Percentiles rank a stretch among this genome's conserved stretches.
Evolutionary conservation across 2,797 vertebrate species (phyloP).

Genomic region (Ctenochaetus hawaiiensis): DNA sequence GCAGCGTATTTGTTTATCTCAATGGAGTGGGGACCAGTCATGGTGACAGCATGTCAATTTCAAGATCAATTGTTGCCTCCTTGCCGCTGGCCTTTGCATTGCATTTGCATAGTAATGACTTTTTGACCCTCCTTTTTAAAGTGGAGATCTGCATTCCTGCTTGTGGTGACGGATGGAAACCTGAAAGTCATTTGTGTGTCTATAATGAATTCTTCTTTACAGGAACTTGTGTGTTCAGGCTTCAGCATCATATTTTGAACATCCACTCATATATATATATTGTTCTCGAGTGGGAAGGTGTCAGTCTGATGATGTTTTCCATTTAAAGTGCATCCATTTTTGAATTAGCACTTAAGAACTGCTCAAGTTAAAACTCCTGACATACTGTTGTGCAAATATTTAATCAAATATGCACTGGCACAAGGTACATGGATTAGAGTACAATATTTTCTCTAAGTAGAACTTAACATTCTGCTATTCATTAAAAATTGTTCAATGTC

Average conservation of each 20-base stretch:
- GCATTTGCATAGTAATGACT: slow-evolving; percentile 87
- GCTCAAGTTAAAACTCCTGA: too few relatives aligned
- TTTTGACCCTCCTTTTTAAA: slow-evolving; percentile 75
- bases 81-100: slow-evolving; percentile 82
- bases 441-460: too few relatives aligned
- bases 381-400: too few relatives aligned
- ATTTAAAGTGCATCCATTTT: not conserved
- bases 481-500: too few relatives aligned
- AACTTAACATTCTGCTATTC: too few relatives aligned
- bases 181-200: slow-evolving; percentile 62
- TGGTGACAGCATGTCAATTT: slow-evolving; percentile 87
- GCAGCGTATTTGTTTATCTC: slow-evolving; percentile 85
- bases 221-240: slow-evolving; percentile 22
- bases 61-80: slow-evolving; percentile 85
- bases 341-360: not conserved
- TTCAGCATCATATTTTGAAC: slow-evolving; percentile 20
- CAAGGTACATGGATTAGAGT: too few relatives aligned
- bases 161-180: slow-evolving; percentile 61
- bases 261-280: not conserved
- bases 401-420: too few relatives aligned
- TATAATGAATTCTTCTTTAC: slow-evolving; percentile 49
- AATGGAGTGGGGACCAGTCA: slow-evolving; percentile 76
- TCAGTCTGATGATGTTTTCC: not conserved
- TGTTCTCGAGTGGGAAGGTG: not conserved
- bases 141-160: slow-evolving; percentile 51